Evolutionary conservation across 2,888 invertebrate species (phyloP).

Genomic region (Andrena chrysosceles): DNA sequence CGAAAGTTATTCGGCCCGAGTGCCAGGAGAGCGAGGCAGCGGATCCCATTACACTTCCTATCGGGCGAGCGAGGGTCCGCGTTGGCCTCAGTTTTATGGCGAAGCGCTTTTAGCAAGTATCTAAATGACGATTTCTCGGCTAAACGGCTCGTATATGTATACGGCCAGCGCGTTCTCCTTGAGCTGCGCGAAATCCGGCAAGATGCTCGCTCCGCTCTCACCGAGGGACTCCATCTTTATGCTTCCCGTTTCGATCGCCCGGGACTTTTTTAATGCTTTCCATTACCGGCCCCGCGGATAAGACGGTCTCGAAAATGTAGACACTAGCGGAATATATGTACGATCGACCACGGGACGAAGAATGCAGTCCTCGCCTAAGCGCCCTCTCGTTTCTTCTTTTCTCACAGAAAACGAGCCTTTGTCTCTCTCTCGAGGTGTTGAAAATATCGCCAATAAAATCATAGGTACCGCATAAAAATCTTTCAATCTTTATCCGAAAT

Average conservation of each 20-base stretch:
- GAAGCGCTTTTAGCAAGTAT: slow-evolving; percentile 83
- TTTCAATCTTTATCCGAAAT: too few species aligned
- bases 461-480: too few species aligned
- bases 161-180: slow-evolving; percentile 11
- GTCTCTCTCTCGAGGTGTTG: background rate
- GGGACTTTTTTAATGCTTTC: slow-evolving; percentile 70
- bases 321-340: slow-evolving; percentile 72
- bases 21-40: slow-evolving; percentile 35
- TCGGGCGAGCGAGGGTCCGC: slow-evolving; percentile 65
- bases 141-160: slow-evolving; percentile 67
- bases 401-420: background rate
- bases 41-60: slow-evolving; percentile 78
- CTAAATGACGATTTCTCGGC: slow-evolving; percentile 80
- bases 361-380: slow-evolving; percentile 30
- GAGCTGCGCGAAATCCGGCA: slow-evolving; percentile 11
- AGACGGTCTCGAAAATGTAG: slow-evolving; percentile 70
- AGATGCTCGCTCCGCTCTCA: slow-evolving; percentile 11
- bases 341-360: slow-evolving; percentile 30
- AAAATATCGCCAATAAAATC: too few species aligned
- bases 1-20: slow-evolving; percentile 56
- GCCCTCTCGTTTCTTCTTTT: slow-evolving; percentile 2
- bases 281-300: slow-evolving; percentile 68
- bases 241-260: slow-evolving; percentile 58
- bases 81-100: slow-evolving; percentile 80
- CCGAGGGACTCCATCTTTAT: slow-evolving; percentile 41